Base-by-base conservation (phyloP, 2,797 vertebrate genomes). In the Varecia variegata region DNA sequence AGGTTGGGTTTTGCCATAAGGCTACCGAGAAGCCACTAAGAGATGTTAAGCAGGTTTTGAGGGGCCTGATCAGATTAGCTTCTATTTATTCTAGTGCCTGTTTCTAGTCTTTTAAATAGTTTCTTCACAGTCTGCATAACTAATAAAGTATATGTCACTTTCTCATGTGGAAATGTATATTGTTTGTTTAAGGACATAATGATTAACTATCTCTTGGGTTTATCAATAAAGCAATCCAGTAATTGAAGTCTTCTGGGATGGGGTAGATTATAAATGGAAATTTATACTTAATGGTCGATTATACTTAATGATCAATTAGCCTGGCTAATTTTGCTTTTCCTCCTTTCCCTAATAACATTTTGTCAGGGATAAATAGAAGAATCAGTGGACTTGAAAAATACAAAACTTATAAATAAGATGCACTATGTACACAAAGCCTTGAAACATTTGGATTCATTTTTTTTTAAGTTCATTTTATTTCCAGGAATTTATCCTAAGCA, bases 231-330 rank as follows among this genome's bases (percentile, higher is more conserved):
- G 65, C 56, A 92, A 84, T 94, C 45, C 60, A 79, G 79, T 94
- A 93, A 96, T 67, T 94, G 50, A 94, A 94, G 80, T 91, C 94
- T 88, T 92, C 67, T 83, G 71, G 74, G 90, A 94, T 88, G 14
- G 67, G 77, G 58, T 83, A 85, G 73, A 95, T 96, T 93, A 95
- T 83, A 96, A 86, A 97, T 92, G 94, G 79, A 97, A 98, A 97
- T 94, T 95, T 93, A 87, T 65, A 85, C 50, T 94, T 97, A 90
- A 89, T 96, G 50, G 67, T 92, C 65, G 6, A 95, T 95, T 95
- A 94, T 90, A 54, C 71, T 92, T 92, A 95, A 96, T 97, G 85
- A 96, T 93, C 95, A 95, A 88, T 94, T 93, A 97, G 30, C 82
- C 92, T 80, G 62, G 82, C 62, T 96, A 95, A 90, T 96, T 97